Evolutionary conservation across 1,140 invertebrate species (phyloP).

Genomic region (Lepidurus arcticus): DNA sequence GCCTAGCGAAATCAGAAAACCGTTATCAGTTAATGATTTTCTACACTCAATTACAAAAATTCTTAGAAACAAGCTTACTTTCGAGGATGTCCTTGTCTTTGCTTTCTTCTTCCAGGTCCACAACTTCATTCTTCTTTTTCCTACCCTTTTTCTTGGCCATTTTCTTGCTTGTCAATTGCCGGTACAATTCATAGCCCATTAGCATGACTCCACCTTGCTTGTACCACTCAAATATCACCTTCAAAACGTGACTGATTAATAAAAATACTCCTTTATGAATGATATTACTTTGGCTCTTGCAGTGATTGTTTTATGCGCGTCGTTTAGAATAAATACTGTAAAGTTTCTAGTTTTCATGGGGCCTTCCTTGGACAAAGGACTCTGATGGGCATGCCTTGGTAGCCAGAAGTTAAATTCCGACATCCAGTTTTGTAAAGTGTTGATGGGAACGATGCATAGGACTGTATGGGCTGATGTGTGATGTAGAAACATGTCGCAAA

Average conservation of each 20-base stretch:
- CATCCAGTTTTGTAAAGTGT: conserved; percentile 97
- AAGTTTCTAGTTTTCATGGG: conserved; percentile 65
- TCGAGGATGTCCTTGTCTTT: conserved; percentile 79
- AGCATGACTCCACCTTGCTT: conserved; percentile 84
- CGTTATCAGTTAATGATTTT: no score
- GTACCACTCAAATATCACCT: conserved; percentile 68
- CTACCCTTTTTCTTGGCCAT: conserved; percentile 46
- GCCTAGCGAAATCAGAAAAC: conserved; percentile 48
- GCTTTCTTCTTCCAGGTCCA: conserved; percentile 57
- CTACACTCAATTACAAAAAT: neutral
- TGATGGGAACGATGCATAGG: conserved; percentile 96
- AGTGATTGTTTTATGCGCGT: conserved; percentile 84
- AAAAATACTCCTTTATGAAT: neutral
- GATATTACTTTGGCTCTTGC: conserved; percentile 64
- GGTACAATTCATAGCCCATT: conserved; percentile 95
- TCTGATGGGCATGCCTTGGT: conserved; percentile 51
- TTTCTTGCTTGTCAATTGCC: conserved; percentile 66
- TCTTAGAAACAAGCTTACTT: conserved; percentile 48
- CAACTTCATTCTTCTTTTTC: conserved; percentile 52
- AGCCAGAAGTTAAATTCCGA: conserved; percentile 97
- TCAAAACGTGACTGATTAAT: conserved; percentile 41
- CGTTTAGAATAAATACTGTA: conserved; percentile 83
- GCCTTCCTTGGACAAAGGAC: conserved; percentile 35
- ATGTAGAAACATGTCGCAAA: conserved; percentile 91
- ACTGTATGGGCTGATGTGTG: conserved; percentile 83